Percentiles rank a stretch among this genome's conserved stretches.
phyloP scores from a whole-genome alignment of 2,888 invertebrate species.

The Zootermopsis nevadensis region DNA sequence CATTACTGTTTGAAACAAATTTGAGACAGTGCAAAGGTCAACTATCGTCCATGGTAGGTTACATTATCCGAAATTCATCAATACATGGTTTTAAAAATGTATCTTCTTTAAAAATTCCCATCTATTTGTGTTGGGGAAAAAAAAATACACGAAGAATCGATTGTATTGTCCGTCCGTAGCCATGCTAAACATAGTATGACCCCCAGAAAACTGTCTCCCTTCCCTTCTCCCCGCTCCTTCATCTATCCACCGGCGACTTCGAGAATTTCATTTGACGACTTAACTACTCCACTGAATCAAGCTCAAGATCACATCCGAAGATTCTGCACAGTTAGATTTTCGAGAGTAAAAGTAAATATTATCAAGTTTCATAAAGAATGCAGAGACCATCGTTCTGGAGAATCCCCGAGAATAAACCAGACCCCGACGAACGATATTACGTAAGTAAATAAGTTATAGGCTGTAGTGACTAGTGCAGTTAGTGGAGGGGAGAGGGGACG shows the following conservation, averaged over 20 bases:
- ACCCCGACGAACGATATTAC: constrained; percentile 14
- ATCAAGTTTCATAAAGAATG: neutral
- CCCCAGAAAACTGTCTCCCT: constrained; percentile 27
- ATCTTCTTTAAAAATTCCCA: too few relatives aligned
- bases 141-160: too few relatives aligned
- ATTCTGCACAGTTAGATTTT: neutral
- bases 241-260: neutral
- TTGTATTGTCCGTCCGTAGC: constrained; percentile 20
- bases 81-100: too few relatives aligned
- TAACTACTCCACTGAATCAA: constrained; percentile 10
- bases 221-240: neutral
- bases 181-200: constrained; percentile 25
- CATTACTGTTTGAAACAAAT: too few relatives aligned
- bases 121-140: too few relatives aligned
- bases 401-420: constrained; percentile 5
- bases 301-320: neutral
- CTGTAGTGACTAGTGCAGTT: neutral
- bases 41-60: too few relatives aligned
- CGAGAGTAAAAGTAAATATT: too few relatives aligned
- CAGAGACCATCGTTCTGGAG: constrained; percentile 19
- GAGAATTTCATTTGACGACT: constrained; percentile 11
- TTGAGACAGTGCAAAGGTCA: too few relatives aligned
- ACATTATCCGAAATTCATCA: too few relatives aligned
- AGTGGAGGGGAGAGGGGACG: neutral
- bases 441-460: neutral